Base-by-base conservation (phyloP, 23 tunicate genomes). In the Oikopleura vanhoeffeni region DNA sequence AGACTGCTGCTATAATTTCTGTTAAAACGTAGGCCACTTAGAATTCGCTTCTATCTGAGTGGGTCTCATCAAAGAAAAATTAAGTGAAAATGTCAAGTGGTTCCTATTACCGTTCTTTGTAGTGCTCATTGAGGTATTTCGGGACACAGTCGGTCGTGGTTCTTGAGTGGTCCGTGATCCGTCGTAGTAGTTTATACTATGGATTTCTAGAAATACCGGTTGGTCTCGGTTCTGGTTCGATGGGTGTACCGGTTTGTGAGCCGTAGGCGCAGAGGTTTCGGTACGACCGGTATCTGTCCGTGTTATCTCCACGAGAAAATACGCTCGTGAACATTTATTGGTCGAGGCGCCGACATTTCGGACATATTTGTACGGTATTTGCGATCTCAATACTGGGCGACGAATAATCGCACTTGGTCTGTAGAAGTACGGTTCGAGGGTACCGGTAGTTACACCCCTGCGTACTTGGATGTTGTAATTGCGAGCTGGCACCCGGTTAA, bases 271-370 rank as follows among this genome's bases (percentile, higher is more conserved):
- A 49, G 79, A 18, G 3, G 79, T 71, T 71, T 30, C 79, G 36
- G 79, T 71, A 2, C 79, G 79, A 3, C 79, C 79, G 3, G 79
- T 71, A 18, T 30, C 79, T 33, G 79, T 71, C 38, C 79, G 27
- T 33, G 79, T 71, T 30, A 71, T 13, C 3, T 4, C 79, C 34
- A 33, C 36, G 27, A 38, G 32, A 18, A 2, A 4, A 28, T 33
- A 2, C 4, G 32, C 35, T n/a, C n/a, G n/a, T 32, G 79, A 71
- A n/a, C n/a, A n/a, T n/a, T n/a, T n/a, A n/a, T n/a, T n/a, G n/a
- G n/a, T n/a, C 36, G 34, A 13, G 34, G 79, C 2, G 2, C 32
- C 79, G 27, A 30, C 79, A 30, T 30, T 4, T 30, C 36, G 79
- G 38, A 2, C 4, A 71, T 38, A 49, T 8, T 18, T 49, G 60